Conservation (phyloP, 2,113 vertebrate genomes). For the Halcyon senegalensis region DNA sequence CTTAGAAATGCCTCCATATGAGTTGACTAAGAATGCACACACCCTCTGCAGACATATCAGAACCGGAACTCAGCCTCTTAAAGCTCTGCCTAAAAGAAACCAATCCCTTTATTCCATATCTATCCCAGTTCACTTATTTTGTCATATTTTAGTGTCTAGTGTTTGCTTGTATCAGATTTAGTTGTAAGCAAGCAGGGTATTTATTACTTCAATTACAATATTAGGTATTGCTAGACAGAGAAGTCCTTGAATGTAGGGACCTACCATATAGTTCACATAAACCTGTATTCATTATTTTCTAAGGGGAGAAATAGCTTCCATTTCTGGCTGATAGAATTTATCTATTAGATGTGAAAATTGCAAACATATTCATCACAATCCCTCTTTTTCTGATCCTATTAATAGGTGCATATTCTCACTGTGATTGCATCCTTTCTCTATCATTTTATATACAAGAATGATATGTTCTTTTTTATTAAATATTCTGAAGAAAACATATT, state of each 20-base stretch:
- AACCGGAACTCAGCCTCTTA: not conserved
- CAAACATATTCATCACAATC: constrained; percentile 42
- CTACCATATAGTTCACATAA: not conserved
- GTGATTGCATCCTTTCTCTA: constrained; percentile 38
- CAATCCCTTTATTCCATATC: not conserved
- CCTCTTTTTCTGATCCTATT: constrained; percentile 12
- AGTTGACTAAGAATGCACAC: not conserved
- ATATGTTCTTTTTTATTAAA: constrained; percentile 43
- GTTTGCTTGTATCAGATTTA: not conserved
- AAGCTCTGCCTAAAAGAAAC: not conserved
- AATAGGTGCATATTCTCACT: not conserved
- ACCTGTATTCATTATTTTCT: not conserved
- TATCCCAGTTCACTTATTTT: not conserved
- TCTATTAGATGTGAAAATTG: constrained; percentile 36
- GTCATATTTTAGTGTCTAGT: not conserved
- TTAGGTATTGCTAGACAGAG: not conserved
- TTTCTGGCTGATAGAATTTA: constrained; percentile 49
- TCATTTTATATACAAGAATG: constrained; percentile 21
- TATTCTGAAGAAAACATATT: constrained; percentile 44
- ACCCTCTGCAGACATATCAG: not conserved
- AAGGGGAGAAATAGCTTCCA: constrained; percentile 11
- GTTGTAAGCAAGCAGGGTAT: not conserved
- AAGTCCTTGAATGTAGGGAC: constrained; percentile 4
- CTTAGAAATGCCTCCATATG: not conserved
- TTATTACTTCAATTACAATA: constrained; percentile 10